phyloP scores from a whole-genome alignment of 2,888 invertebrate genomes.

The Calliphora vomitoria region DNA sequence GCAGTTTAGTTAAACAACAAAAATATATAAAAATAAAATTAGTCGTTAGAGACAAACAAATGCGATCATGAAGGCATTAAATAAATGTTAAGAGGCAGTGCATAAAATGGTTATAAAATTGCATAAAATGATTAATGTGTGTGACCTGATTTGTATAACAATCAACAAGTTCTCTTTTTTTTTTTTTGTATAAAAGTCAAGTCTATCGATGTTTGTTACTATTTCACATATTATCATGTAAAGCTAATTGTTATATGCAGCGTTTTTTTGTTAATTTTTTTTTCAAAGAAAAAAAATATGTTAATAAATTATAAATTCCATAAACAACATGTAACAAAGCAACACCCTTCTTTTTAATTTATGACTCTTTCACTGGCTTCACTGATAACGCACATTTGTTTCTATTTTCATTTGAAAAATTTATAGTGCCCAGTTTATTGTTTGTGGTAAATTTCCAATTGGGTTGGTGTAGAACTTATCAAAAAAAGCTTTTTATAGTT shows the following conservation, averaged over 20 bases:
- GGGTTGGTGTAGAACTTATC: conserved; percentile 19
- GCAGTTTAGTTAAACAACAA: not conserved
- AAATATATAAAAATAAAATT: conserved; percentile 23
- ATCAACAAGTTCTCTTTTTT: conserved; percentile 48
- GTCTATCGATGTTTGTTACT: conserved; percentile 12
- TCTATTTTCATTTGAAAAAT: conserved; percentile 78
- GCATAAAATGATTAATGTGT: conserved; percentile 75
- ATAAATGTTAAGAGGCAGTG: conserved; percentile 24
- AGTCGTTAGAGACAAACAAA: not conserved
- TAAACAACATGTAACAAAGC: conserved; percentile 55
- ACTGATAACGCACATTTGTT: conserved; percentile 82
- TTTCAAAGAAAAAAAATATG: not conserved
- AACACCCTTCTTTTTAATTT: conserved; percentile 37
- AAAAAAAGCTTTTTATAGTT: conserved; percentile 26
- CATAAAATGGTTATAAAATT: conserved; percentile 45
- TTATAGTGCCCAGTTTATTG: conserved; percentile 84
- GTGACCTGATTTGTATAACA: conserved; percentile 74
- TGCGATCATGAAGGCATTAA: conserved; percentile 38
- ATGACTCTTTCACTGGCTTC: conserved; percentile 80
- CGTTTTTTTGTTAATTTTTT: no score
- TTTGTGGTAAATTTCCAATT: conserved; percentile 29
- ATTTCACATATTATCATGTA: conserved; percentile 43
- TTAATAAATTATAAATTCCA: conserved; percentile 32
- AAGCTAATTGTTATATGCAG: conserved; percentile 34
- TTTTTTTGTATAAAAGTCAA: conserved; percentile 30